Base-by-base conservation (phyloP, 2,797 vertebrate genomes). In the Cyprinodon diabolis region DNA sequence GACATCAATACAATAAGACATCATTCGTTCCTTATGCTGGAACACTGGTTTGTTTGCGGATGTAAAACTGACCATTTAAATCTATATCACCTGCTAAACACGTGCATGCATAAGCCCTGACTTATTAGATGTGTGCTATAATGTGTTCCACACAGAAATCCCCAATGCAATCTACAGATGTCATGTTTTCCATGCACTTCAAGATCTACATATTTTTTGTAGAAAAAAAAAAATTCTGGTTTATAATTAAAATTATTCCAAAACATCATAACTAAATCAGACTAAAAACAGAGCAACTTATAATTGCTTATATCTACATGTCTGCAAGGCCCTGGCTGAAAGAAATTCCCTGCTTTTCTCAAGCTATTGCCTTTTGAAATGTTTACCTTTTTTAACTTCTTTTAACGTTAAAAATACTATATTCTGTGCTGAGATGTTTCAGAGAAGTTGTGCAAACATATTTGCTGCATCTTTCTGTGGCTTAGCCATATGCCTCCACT, bases 271-370 rank as follows among this genome's bases (percentile, higher is more conserved):
- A 43, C 11, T 43, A 21, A 63, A 25, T 30, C 37, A 62, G 25
- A 37, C 35, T 21, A 21, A 30, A 30, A 54, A 35, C 11, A 40
- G 21, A 4, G 6, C 8, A 15, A 30, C 23, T 10, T 79, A 15
- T 60, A 86, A 77, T 56, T 75, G 66, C 73, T 52, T 45, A 71
- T 6, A 63, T 43, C 10, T 43, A 37, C 19, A 66, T 82, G 88
- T 88, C 75, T 63, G 67, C 76, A 15, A 54, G 71, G 79, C 85
- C 72, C 80, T 82, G 78, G 76, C 65, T 49, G 78, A 52, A 55
- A 72, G 75, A 74, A 85, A 80, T 74, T 74, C 43, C 76, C 48
- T 82, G 62, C 65, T 69, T 47, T 11, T 78, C 66, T 76, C 52
- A 66, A 75, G 80, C 69, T 89, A 65, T 69, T 68, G n/a, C 15